Evolutionary conservation across 2,797 vertebrate genomes (phyloP).

Genomic region (Staurois parvus): DNA sequence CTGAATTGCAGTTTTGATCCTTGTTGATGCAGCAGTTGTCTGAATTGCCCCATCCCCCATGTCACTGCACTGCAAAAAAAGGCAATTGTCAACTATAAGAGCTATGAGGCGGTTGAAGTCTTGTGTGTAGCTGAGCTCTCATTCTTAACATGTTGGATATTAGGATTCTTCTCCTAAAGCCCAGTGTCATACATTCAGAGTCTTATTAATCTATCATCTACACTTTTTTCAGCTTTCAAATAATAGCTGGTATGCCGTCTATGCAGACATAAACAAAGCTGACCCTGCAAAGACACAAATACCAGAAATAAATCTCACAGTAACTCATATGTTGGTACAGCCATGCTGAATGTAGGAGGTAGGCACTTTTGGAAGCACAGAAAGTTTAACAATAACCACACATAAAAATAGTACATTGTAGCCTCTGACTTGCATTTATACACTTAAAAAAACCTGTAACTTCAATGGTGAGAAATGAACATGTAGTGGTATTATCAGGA

Average conservation of each 20-base stretch:
- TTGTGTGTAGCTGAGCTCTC: no score
- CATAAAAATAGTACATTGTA: neutral
- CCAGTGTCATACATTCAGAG: slow-evolving; percentile 12
- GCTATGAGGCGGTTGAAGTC: no score
- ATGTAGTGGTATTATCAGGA: no score
- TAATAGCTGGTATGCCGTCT: slow-evolving; percentile 28
- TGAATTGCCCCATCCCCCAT: no score
- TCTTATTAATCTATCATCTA: slow-evolving; percentile 7
- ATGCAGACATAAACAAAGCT: slow-evolving; percentile 46
- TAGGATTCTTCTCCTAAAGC: neutral
- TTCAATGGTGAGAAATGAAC: no score
- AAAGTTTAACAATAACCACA: neutral
- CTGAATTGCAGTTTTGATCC: no score
- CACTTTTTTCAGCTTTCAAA: slow-evolving; percentile 8
- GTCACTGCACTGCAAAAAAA: no score
- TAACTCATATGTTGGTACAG: slow-evolving; percentile 3
- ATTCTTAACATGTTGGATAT: neutral
- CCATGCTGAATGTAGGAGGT: slow-evolving; percentile 13
- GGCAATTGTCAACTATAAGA: no score
- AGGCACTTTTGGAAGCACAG: neutral
- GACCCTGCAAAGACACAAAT: slow-evolving; percentile 34
- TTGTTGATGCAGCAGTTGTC: no score
- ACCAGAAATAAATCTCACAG: slow-evolving; percentile 27
- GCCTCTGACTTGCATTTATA: no score
- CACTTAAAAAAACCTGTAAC: no score